Evolutionary conservation across 2,888 invertebrate species (phyloP), one percentile per base, ranked within the genome.

Genomic region (Polia nebulosa): DNA sequence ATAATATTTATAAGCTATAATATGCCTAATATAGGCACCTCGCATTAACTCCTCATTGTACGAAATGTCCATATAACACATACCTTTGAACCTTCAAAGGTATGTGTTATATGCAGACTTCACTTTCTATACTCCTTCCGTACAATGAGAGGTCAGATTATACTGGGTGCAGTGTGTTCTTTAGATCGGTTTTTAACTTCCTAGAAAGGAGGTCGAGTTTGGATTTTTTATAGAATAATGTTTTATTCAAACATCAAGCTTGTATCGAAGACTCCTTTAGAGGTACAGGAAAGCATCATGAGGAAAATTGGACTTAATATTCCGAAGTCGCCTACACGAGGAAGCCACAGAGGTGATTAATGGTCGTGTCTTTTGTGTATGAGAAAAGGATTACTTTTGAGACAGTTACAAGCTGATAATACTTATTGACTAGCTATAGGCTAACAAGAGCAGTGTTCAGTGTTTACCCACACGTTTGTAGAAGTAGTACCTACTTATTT

Each of bases 261-360:
- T 59, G 58, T 71, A 9, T 22, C 15, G n/a, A 22, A 34, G 32
- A 41, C 49, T 22, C 27, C 22, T 15, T 11, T 41, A 20, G 34
- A 47, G n/a, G 22, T 0, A 9, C 22, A 71, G 41, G 27, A 29
- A 58, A 71, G 27, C 47, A 6, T 32, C 15, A 7, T 27, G 25
- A 11, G 9, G 27, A 71, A 71, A 51, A 29, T 68, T 51, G 3
- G 1, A 51, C 49, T 71, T 68, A 27, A 71, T 49, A 68, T 71
- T 71, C 59, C 15, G 27, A 34, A 32, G 22, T n/a, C 49, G 59
- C 11, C 34, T 27, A 27, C 32, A 71, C n/a, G 41, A 34, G 11
- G 34, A 41, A 59, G 27, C 27, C 41, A n/a, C 27, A 9, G 27
- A 2, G 4, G 3, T 68, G 49, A 71, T 68, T 71, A 68, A 71